Evolutionary conservation across 2,888 invertebrate species (phyloP).

Genomic region (Hydrotaea cyrtoneurina): DNA sequence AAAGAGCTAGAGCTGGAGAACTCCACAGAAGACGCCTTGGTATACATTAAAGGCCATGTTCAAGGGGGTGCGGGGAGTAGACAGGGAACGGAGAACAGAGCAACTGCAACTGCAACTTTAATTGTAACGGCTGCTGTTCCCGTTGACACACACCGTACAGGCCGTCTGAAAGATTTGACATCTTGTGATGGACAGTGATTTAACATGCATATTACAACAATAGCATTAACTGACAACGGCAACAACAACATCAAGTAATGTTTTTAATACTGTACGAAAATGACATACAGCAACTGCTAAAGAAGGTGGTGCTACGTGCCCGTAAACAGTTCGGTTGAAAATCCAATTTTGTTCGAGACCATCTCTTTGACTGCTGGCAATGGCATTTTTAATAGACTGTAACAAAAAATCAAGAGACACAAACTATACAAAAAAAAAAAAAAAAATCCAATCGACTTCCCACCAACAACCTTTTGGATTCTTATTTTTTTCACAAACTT

Average conservation of each 20-base stretch:
- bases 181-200: slow-evolving; percentile 39
- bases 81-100: background rate
- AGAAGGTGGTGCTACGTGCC: background rate
- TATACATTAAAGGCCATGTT: no score
- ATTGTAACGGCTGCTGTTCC: slow-evolving; percentile 32
- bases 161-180: background rate
- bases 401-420: no score
- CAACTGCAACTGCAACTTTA: slow-evolving; percentile 10
- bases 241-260: background rate
- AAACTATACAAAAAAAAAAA: no score
- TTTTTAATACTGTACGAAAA: background rate
- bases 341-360: no score
- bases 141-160: slow-evolving; percentile 21
- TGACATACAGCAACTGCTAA: background rate
- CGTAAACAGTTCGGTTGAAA: background rate
- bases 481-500: no score
- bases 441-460: no score
- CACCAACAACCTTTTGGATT: no score
- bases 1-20: slow-evolving; percentile 32
- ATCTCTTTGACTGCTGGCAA: no score
- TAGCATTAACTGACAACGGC: no score
- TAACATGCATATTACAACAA: background rate
- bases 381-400: no score
- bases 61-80: no score
- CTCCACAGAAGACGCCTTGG: background rate